These are phyloP conservation scores for Battus philenor DNA, from an alignment of 1,140 invertebrate genomes.

Conservation along the genomic window DNA sequence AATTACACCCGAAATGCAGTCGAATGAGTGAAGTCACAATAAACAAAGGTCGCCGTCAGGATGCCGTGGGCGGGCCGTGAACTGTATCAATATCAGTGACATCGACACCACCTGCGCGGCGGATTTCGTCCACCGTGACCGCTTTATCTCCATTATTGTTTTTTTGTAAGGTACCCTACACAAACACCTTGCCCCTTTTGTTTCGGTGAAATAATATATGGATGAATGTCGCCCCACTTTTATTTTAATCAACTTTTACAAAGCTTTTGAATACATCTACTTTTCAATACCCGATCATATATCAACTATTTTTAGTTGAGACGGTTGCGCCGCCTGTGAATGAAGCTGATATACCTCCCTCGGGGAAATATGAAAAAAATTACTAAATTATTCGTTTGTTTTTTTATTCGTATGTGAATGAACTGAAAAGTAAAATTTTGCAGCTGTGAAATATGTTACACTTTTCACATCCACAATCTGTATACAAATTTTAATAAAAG, in stretches of 20 bases:
- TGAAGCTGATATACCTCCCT: no score
- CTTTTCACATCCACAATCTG: no score
- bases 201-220: conserved; percentile 16
- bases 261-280: conserved; percentile 8
- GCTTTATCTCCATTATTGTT: conserved; percentile 50
- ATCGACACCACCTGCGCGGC: conserved; percentile 23
- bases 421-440: no score
- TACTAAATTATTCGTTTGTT: no score
- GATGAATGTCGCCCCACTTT: conserved; percentile 12
- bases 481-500: no score
- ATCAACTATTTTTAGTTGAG: conserved; percentile 12
- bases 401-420: no score
- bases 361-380: no score
- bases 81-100: conserved; percentile 30
- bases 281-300: conserved; percentile 1
- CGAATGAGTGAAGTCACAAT: no score
- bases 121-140: conserved; percentile 32
- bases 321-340: no score
- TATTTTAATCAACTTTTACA: conserved; percentile 15
- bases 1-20: background rate
- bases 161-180: conserved; percentile 19
- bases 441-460: no score
- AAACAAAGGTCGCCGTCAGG: no score
- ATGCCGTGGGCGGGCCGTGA: conserved; percentile 24
- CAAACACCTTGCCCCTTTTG: conserved; percentile 22